Conservation (phyloP, 2,113 vertebrate species). For the Marmota monax region DNA sequence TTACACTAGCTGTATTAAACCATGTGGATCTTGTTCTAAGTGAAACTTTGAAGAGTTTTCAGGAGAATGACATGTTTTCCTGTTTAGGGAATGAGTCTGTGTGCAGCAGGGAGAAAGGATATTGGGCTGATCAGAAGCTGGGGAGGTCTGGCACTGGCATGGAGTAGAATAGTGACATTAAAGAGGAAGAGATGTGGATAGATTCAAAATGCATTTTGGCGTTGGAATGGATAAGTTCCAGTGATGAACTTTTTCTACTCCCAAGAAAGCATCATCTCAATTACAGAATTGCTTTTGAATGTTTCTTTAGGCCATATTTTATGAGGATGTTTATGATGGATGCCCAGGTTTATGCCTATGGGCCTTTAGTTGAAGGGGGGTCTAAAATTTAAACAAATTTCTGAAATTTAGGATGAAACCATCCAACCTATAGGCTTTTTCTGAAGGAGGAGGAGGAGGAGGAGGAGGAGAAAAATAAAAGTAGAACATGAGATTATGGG, state of each 20-base stretch:
- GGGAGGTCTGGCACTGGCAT: neutral
- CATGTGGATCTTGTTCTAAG: neutral
- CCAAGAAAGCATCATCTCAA: neutral
- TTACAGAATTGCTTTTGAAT: neutral
- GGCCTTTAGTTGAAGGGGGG: neutral
- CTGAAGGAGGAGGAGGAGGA: neutral
- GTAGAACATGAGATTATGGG: neutral
- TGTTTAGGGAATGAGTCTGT: neutral
- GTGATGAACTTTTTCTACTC: neutral
- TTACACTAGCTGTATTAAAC: neutral
- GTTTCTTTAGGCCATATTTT: neutral
- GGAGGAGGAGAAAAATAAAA: neutral
- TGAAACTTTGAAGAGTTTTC: neutral
- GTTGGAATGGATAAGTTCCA: neutral
- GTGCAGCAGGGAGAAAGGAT: neutral
- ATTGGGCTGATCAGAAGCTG: neutral
- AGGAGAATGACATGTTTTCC: neutral
- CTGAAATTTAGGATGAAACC: neutral
- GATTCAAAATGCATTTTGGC: neutral
- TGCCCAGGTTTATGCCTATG: neutral
- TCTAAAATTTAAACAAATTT: constrained; percentile 5
- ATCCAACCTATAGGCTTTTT: neutral
- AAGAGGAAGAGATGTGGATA: neutral
- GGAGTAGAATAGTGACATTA: neutral
- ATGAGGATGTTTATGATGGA: neutral